Conservation (phyloP, 2,113 vertebrate species). For the Strigops habroptila region DNA sequence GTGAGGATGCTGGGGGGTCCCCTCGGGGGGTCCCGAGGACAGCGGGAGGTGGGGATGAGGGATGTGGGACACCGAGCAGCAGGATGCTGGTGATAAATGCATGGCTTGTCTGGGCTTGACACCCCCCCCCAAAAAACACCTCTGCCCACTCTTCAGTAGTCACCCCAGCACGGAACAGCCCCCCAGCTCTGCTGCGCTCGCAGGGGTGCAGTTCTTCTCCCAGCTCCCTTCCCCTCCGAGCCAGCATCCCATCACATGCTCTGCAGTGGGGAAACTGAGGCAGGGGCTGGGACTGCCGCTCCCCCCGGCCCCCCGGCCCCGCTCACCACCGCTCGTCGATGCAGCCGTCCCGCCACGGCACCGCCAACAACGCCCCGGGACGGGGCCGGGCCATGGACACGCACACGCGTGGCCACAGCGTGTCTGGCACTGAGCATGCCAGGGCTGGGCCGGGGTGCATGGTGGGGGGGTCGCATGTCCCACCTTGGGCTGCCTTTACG, state of each 20-base stretch:
- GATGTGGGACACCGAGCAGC: background rate
- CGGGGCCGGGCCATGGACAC: background rate
- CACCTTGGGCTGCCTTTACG: background rate
- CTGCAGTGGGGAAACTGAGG: background rate
- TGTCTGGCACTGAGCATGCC: background rate
- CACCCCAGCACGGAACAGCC: no score
- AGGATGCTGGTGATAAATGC: background rate
- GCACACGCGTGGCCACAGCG: background rate
- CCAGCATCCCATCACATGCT: background rate
- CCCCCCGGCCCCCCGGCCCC: background rate
- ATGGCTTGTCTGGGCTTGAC: background rate
- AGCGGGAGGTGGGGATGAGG: background rate
- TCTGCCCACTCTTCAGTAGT: background rate
- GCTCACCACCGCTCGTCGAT: background rate
- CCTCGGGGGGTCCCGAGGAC: background rate
- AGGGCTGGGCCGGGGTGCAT: fast-evolving
- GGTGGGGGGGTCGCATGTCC: fast-evolving
- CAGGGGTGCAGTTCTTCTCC: no score
- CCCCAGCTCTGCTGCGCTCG: no score
- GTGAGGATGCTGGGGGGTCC: background rate
- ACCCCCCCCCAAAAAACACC: background rate
- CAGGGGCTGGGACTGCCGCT: background rate
- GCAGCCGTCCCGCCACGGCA: background rate
- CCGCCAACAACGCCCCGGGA: background rate
- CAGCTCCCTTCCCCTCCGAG: no score